These are phyloP conservation scores for Athalia cordata DNA, from an alignment of 2,888 invertebrate genomes.

Conservation along the genomic window DNA sequence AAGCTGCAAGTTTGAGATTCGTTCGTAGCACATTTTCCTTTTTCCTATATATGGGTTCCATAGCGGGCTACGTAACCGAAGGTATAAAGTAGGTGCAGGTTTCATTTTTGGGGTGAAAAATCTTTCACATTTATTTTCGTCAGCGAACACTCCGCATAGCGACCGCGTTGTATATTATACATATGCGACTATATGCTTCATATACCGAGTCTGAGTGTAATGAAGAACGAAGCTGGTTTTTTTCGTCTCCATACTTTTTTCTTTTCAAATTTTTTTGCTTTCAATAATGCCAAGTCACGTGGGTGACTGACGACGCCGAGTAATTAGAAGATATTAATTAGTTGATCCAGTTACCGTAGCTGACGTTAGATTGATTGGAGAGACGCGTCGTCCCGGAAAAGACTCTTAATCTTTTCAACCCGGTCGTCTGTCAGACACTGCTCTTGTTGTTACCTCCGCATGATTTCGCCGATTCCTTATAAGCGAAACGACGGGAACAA, in stretches of 20 bases:
- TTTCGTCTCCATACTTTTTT: background rate
- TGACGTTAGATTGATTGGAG: conserved; percentile 34
- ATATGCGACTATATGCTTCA: background rate
- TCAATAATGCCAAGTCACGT: background rate
- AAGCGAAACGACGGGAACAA: conserved; percentile 42
- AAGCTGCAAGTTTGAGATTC: conserved; percentile 4
- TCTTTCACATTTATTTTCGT: conserved; percentile 33
- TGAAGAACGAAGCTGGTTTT: background rate
- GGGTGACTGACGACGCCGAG: conserved; percentile 23
- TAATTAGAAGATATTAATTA: conserved; percentile 42
- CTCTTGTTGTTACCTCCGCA: conserved; percentile 43
- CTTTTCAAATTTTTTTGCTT: background rate
- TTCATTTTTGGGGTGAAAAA: conserved; percentile 31
- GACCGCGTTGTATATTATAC: background rate
- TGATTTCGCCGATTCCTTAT: conserved; percentile 42
- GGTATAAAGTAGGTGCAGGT: conserved; percentile 2
- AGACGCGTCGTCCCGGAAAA: conserved; percentile 31
- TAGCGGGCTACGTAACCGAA: background rate
- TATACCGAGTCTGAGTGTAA: background rate
- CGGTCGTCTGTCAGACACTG: conserved; percentile 38
- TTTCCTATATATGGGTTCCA: too few species aligned
- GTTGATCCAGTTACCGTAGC: conserved; percentile 19
- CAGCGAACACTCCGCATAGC: conserved; percentile 5
- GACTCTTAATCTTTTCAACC: conserved; percentile 42
- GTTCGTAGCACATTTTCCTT: conserved; percentile 19